phyloP scores from a whole-genome alignment of 2,888 invertebrate species.

The Melipona beecheii region DNA sequence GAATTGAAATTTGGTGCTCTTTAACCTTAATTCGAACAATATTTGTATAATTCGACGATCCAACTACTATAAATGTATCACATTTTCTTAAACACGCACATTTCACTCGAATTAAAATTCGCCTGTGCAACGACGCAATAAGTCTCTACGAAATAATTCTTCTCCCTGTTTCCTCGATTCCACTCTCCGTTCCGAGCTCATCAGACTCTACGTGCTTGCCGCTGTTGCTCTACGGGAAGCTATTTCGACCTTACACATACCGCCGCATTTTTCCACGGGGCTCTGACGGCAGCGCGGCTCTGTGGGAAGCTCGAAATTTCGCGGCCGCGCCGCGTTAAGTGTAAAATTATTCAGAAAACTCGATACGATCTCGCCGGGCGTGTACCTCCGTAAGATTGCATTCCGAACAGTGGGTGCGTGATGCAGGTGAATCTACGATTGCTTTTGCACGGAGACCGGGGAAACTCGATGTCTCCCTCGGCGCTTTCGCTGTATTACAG shows the following conservation, averaged over 20 bases:
- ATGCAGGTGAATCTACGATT: slow-evolving; percentile 53
- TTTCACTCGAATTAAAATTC: not conserved
- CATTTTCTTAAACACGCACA: not conserved
- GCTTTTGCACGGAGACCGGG: slow-evolving; percentile 46
- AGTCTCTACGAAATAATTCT: not conserved
- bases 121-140: not conserved
- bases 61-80: not conserved
- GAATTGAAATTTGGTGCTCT: no score
- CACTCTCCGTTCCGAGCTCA: not conserved
- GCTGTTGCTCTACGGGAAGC: not conserved
- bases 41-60: not conserved
- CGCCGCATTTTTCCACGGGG: not conserved
- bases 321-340: slow-evolving; percentile 1
- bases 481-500: slow-evolving; percentile 50
- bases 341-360: slow-evolving; percentile 42
- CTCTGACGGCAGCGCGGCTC: not conserved
- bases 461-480: slow-evolving; percentile 54
- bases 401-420: slow-evolving; percentile 42
- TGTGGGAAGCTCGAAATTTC: not conserved
- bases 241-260: not conserved
- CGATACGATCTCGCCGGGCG: slow-evolving; percentile 41
- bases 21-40: no score
- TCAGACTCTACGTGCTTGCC: not conserved
- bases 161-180: not conserved
- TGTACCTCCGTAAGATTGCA: slow-evolving; percentile 42